Evolutionary conservation across 1,140 invertebrate genomes (phyloP), one percentile per base, ranked within the genome.

Genomic region (Papilio dardanus): DNA sequence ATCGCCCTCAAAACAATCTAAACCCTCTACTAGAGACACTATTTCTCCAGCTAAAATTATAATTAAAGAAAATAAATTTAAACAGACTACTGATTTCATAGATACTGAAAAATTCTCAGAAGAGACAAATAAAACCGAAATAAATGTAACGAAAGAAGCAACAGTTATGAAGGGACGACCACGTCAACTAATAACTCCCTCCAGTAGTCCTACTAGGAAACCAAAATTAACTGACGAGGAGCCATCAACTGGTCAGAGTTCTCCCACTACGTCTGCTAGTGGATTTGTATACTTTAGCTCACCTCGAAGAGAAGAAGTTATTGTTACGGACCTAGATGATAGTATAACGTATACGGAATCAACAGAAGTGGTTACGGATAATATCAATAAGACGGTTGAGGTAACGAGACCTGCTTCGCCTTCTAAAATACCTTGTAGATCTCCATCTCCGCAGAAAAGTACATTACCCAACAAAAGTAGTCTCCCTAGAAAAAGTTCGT

Each of bases 251-350:
- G 89, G 87, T 24, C 91, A 93, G 81, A 94, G 92, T 77, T 94
- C 94, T 35, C 93, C 94, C 5, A 94, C 93, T 68, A 94, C 93
- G 28, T 93, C 92, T n/a, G 92, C 91, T 0, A 94, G 93, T 82
- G 94, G 92, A 8, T 93, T 94, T 75, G 86, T 92, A 37, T 92
- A 94, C 74, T 94, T 88, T 74, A 86, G 90, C 54, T 88, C 89
- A 58, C 81, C 90, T 28, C 79, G 74, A 75, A 77, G 75, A 24
- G 86, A 91, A 30, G 84, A 83, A 67, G 79, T 85, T 73, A 74
- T 88, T n/a, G 80, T 92, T 16, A 93, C 92, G 54, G 92, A 94
- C 73, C 81, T 93, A 30, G 91, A 93, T 80, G 83, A 86, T 24
- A 79, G 85, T 54, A 82, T 92, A 71, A 77, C 46, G 21, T 74